Evolutionary conservation across 2,113 vertebrate species (phyloP).

Genomic region (Argyrosomus japonicus): DNA sequence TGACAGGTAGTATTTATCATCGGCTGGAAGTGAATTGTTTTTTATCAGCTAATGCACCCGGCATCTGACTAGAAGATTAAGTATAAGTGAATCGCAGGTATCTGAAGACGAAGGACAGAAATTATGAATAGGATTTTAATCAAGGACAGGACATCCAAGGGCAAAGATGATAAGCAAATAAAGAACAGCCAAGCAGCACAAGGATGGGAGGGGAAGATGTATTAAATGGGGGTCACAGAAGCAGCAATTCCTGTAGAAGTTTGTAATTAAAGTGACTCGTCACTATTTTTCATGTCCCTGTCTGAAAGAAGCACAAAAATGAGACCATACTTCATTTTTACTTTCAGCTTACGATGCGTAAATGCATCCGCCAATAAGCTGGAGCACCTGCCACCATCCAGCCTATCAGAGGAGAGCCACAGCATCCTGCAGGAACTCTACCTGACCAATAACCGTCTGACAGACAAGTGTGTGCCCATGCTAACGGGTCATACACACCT

Average conservation of each 20-base stretch:
- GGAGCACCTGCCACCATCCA: slow-evolving; percentile 94
- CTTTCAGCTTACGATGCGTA: slow-evolving; percentile 91
- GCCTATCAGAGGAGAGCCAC: slow-evolving; percentile 92
- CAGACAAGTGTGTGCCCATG: slow-evolving; percentile 95
- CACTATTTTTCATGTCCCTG: neutral
- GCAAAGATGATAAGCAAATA: slow-evolving; percentile 17
- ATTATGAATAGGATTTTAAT: slow-evolving; percentile 26
- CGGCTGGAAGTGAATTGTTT: slow-evolving; percentile 10
- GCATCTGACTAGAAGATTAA: slow-evolving; percentile 19
- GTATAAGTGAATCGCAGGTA: neutral
- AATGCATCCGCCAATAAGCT: slow-evolving; percentile 97
- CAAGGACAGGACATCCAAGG: slow-evolving; percentile 38
- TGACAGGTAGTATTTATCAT: slow-evolving; percentile 86
- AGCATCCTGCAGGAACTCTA: slow-evolving; percentile 97
- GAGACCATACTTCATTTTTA: neutral
- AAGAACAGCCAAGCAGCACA: neutral
- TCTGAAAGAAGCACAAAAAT: neutral
- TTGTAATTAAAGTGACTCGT: slow-evolving; percentile 29
- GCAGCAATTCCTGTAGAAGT: neutral
- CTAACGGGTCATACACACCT: slow-evolving; percentile 94
- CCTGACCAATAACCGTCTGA: slow-evolving; percentile 95
- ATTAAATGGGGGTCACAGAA: slow-evolving; percentile 22
- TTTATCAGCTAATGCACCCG: neutral
- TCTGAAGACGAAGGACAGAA: slow-evolving; percentile 30
- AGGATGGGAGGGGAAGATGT: neutral